Evolutionary conservation across 2,797 vertebrate genomes (phyloP).

Genomic region (Lacerta agilis): DNA sequence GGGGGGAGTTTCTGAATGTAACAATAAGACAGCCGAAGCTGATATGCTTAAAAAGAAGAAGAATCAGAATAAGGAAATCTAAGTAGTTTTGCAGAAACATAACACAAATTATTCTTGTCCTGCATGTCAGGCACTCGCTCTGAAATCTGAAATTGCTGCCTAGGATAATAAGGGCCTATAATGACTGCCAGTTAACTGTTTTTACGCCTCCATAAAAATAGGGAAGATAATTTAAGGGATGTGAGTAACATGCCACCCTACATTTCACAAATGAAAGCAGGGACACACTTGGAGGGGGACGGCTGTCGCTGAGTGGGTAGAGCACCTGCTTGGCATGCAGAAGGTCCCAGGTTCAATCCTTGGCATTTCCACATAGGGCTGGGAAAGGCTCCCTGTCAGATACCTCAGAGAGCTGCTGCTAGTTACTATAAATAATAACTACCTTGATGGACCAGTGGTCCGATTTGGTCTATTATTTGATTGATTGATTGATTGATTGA

Average conservation of each 20-base stretch:
- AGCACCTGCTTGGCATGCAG: background rate
- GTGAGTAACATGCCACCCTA: background rate
- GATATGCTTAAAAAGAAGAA: background rate
- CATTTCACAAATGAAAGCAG: background rate
- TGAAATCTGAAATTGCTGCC: background rate
- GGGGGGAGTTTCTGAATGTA: background rate
- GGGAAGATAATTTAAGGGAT: background rate
- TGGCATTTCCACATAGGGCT: background rate
- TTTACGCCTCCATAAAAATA: background rate
- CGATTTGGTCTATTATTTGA: too few relatives aligned
- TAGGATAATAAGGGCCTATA: background rate
- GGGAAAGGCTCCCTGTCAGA: background rate
- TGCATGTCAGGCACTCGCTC: background rate
- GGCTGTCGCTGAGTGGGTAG: background rate
- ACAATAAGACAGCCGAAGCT: background rate
- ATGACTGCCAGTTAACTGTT: background rate
- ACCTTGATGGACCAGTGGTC: background rate
- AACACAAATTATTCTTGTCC: background rate
- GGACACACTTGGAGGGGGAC: background rate
- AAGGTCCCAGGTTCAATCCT: background rate
- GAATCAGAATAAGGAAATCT: background rate
- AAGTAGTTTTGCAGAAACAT: background rate
- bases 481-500: too few relatives aligned
- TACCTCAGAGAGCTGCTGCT: background rate
- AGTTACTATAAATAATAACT: background rate